Conservation (phyloP, 64 coral and sea anemone genomes). For the Orbicella faveolata region DNA sequence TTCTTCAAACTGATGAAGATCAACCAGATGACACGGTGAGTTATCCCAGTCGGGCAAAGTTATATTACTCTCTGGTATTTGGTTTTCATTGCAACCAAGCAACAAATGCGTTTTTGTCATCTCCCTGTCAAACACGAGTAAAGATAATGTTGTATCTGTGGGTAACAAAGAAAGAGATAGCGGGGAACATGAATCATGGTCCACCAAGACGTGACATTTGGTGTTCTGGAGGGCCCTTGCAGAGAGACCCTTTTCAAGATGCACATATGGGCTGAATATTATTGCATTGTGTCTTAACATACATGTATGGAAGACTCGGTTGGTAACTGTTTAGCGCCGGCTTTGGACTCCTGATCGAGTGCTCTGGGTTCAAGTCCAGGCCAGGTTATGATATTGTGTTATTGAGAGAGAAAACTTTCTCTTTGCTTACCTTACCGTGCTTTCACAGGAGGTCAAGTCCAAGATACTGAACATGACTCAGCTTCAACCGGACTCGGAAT, state of each 20-base stretch:
- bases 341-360: no score
- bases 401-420: no score
- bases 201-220: not conserved
- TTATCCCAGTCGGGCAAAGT: not conserved
- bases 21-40: slow-evolving; percentile 28
- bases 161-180: not conserved
- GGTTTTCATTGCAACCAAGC: not conserved
- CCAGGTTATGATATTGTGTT: no score
- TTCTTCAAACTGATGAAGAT: slow-evolving; percentile 63
- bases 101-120: no score
- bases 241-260: no score
- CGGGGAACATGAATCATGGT: not conserved
- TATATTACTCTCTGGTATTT: not conserved
- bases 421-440: no score
- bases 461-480: slow-evolving; percentile 38
- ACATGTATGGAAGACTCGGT: no score
- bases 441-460: slow-evolving; percentile 19
- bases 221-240: not conserved
- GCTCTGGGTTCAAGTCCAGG: no score
- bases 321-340: no score
- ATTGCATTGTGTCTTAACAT: no score
- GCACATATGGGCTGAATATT: no score
- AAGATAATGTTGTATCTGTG: not conserved
- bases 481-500: slow-evolving; percentile 57
- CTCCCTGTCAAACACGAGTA: no score